Conservation (phyloP, 1,140 invertebrate species). For the Thaumatotibia leucotreta region DNA sequence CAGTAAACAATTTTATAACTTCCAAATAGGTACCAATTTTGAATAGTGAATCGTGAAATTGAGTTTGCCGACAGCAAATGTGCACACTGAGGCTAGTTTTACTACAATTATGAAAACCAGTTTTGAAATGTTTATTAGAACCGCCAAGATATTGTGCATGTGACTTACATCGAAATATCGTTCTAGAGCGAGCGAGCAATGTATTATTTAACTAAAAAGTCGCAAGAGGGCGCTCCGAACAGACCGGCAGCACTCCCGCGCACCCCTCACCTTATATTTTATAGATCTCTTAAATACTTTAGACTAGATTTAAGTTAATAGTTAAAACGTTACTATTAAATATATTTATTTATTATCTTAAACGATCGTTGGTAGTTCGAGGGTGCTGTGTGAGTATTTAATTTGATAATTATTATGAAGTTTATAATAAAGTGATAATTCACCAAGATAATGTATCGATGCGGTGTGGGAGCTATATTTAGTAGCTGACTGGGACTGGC, state of each 20-base stretch:
- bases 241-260: too few relatives aligned
- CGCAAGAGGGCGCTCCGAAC: not conserved
- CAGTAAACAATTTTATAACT: too few relatives aligned
- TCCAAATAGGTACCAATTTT: too few relatives aligned
- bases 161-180: too few relatives aligned
- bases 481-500: too few relatives aligned
- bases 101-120: too few relatives aligned
- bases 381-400: not conserved
- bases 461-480: not conserved
- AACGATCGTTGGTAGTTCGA: not conserved
- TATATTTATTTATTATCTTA: slow-evolving; percentile 9
- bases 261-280: not conserved
- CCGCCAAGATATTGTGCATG: too few relatives aligned
- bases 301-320: not conserved
- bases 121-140: too few relatives aligned
- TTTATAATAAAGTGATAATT: slow-evolving; percentile 7
- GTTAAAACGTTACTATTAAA: not conserved
- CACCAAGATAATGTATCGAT: not conserved
- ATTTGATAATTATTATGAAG: not conserved
- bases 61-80: too few relatives aligned
- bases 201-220: not conserved
- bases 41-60: too few relatives aligned
- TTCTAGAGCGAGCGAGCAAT: too few relatives aligned
- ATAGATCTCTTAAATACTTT: not conserved
- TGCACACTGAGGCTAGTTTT: too few relatives aligned